phyloP scores from a whole-genome alignment of 2,888 invertebrate species.

The Nemotelus pantherinus region DNA sequence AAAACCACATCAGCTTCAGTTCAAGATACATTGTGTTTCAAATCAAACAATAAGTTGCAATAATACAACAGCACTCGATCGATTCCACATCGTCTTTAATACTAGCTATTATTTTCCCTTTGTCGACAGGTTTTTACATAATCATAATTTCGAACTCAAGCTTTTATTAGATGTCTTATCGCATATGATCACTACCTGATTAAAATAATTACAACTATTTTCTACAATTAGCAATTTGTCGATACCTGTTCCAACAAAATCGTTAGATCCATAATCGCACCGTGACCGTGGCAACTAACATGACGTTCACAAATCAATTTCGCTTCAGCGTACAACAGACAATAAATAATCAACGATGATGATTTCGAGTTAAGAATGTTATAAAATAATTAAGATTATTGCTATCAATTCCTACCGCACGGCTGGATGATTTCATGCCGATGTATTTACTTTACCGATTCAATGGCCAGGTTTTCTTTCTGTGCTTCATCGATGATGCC shows the following conservation, averaged over 20 bases:
- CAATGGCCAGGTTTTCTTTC: not conserved
- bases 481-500: not conserved
- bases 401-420: not conserved
- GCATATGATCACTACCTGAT: not conserved
- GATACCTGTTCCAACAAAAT: constrained; percentile 22
- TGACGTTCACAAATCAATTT: not conserved
- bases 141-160: not conserved
- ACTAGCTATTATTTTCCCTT: no score
- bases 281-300: constrained; percentile 10
- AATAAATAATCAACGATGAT: not conserved
- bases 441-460: not conserved
- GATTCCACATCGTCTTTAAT: no score
- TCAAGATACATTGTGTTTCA: no score
- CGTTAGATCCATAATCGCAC: constrained; percentile 18
- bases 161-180: no score
- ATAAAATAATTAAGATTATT: constrained; percentile 34
- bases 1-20: no score
- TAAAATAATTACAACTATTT: constrained; percentile 32
- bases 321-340: not conserved
- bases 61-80: no score
- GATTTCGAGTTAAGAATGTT: constrained; percentile 3
- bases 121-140: not conserved
- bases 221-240: constrained; percentile 34
- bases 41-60: no score
- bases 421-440: not conserved